Conservation (phyloP, 2,113 vertebrate genomes). For the Physeter macrocephalus region DNA sequence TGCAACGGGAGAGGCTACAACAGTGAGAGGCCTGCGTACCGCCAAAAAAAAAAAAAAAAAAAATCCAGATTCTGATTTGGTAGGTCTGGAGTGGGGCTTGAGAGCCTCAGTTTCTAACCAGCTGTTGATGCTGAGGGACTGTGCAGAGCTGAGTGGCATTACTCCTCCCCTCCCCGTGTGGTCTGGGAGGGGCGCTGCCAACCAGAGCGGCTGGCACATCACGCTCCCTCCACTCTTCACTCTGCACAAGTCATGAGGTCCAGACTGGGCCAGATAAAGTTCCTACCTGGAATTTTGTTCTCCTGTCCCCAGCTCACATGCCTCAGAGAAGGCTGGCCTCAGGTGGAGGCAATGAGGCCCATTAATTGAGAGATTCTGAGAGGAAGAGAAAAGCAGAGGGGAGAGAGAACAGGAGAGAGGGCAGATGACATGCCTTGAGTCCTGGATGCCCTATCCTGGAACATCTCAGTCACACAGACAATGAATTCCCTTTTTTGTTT, state of each 20-base stretch:
- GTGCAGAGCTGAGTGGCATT: not conserved
- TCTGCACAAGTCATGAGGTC: not conserved
- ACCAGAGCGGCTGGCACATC: fast-evolving
- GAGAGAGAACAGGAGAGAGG: not conserved
- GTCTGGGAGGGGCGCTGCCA: not conserved
- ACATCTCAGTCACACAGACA: not conserved
- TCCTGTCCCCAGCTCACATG: not conserved
- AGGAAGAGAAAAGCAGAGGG: not conserved
- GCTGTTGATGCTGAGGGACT: not conserved
- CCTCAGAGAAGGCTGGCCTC: not conserved
- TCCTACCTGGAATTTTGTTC: not conserved
- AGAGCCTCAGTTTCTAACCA: not conserved
- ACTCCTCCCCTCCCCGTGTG: not conserved
- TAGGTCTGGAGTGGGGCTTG: not conserved
- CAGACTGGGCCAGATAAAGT: not conserved
- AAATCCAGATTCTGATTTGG: not conserved
- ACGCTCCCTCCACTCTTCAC: not conserved
- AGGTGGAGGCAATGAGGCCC: not conserved
- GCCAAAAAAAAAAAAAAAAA: too few relatives aligned
- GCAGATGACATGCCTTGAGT: not conserved
- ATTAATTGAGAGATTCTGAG: not conserved
- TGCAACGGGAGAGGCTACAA: too few relatives aligned
- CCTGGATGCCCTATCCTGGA: not conserved
- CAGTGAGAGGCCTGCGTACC: too few relatives aligned
- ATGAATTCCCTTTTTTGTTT: not conserved